phyloP scores from a whole-genome alignment of 1,140 invertebrate genomes.

The Stegodyphus dumicola region DNA sequence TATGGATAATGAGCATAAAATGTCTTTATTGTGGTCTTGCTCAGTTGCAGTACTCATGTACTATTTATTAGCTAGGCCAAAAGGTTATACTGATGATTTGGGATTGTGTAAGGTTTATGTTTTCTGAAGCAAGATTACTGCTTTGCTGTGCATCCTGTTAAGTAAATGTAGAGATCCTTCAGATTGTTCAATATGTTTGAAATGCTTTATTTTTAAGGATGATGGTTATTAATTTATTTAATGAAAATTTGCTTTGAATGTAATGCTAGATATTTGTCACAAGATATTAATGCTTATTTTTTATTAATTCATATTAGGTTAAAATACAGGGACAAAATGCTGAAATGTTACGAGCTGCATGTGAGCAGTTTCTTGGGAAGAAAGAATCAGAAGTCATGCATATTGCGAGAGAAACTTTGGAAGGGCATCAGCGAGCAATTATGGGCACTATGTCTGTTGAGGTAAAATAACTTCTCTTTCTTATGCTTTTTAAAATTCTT shows the following conservation, averaged over 20 bases:
- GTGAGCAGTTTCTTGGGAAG: constrained; percentile 97
- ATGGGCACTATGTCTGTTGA: constrained; percentile 99
- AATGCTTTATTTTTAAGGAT: no score
- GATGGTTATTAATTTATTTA: background rate
- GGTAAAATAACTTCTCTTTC: constrained; percentile 68
- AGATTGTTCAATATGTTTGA: no score
- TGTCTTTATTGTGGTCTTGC: no score
- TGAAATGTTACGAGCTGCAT: constrained; percentile 95
- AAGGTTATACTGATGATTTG: no score
- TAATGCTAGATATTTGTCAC: background rate
- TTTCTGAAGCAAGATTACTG: no score
- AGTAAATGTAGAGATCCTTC: no score
- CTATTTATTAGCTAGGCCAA: no score
- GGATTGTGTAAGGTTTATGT: no score
- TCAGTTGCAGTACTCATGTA: no score
- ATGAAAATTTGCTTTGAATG: background rate
- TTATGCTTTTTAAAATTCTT: background rate
- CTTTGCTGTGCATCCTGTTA: no score
- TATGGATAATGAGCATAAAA: no score
- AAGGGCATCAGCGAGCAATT: constrained; percentile 97
- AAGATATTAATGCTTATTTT: background rate
- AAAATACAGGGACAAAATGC: constrained; percentile 98
- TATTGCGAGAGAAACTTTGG: constrained; percentile 93
- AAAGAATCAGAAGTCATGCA: constrained; percentile 88
- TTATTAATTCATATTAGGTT: constrained; percentile 73